Conservation (phyloP, 2,888 invertebrate genomes). For the Harpalus rubripes region DNA sequence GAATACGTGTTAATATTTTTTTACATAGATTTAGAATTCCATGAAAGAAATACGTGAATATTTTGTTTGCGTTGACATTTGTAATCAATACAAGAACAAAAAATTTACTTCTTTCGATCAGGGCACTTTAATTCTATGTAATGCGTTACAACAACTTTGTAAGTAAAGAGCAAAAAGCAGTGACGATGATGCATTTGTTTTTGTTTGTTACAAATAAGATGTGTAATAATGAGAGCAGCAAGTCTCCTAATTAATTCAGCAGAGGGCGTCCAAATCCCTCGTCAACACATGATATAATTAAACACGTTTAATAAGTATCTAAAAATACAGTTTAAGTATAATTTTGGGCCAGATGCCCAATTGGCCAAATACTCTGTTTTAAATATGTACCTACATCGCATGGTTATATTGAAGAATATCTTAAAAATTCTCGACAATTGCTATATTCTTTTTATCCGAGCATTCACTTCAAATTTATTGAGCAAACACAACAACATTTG, state of each 20-base stretch:
- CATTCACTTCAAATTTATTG: too few relatives aligned
- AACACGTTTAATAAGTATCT: conserved; percentile 59
- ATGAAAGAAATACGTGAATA: too few relatives aligned
- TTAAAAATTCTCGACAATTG: background rate
- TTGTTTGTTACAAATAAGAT: conserved; percentile 1
- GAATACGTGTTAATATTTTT: too few relatives aligned
- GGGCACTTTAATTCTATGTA: too few relatives aligned
- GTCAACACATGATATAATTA: conserved; percentile 61
- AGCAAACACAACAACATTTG: too few relatives aligned
- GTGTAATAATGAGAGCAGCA: conserved; percentile 28
- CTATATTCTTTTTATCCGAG: too few relatives aligned
- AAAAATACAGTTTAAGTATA: conserved; percentile 60
- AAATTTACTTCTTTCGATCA: too few relatives aligned
- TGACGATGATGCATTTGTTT: background rate
- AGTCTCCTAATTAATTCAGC: conserved; percentile 45
- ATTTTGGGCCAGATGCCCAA: conserved; percentile 55
- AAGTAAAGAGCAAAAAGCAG: background rate
- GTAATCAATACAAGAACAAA: too few relatives aligned
- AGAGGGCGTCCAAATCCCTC: conserved; percentile 51
- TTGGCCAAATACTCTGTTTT: conserved; percentile 56
- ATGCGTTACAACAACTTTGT: too few relatives aligned
- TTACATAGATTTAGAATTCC: too few relatives aligned
- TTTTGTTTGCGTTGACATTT: too few relatives aligned
- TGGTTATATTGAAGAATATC: conserved; percentile 7
- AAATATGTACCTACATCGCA: conserved; percentile 38